Evolutionary conservation across 1,140 invertebrate species (phyloP), one percentile per base, ranked within the genome.

Genomic region (Armadillidium nasatum): DNA sequence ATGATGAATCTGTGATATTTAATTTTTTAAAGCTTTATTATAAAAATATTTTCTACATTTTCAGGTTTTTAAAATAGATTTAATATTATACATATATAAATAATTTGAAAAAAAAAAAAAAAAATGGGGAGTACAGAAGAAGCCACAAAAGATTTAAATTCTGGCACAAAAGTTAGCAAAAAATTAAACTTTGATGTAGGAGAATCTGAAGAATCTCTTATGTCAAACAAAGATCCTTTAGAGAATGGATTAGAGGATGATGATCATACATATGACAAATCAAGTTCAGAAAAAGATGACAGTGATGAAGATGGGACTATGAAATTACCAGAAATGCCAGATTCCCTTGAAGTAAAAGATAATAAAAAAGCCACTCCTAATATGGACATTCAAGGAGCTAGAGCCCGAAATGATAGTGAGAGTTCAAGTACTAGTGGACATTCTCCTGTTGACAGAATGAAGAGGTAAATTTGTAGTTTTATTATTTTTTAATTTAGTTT

Each of bases 181-280:
- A 60, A 60, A 15, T 60, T 60, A 60, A 19, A 60, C 19, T 60
- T 60, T 60, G 33, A 33, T 33, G 33, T 3, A 33, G 33, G 6
- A 33, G 50, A 60, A 60, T 60, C 50, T 60, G 50, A 2, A 15
- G 50, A 60, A 15, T 60, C 50, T 60, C 11, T 15, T 13, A 7
- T 2, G 4, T 60, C 50, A 60, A 60, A 60, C 19, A 60, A 60
- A 60, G 50, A 60, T 60, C 50, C 50, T 60, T 60, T 60, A 19
- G 50, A 60, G 19, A 60, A 60, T 60, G 50, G 50, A 60, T 60
- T 60, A 60, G 50, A 60, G 50, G 50, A 60, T 60, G 50, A 60
- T 60, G 50, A 60, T 19, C 50, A 60, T 15, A 7, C 50, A 15
- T 60, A 60, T 60, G 50, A 19, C 11, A 60, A 60, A 7, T 60